These are phyloP conservation scores for Polietes domitor DNA, from an alignment of 2,888 invertebrate species.

Conservation along the genomic window DNA sequence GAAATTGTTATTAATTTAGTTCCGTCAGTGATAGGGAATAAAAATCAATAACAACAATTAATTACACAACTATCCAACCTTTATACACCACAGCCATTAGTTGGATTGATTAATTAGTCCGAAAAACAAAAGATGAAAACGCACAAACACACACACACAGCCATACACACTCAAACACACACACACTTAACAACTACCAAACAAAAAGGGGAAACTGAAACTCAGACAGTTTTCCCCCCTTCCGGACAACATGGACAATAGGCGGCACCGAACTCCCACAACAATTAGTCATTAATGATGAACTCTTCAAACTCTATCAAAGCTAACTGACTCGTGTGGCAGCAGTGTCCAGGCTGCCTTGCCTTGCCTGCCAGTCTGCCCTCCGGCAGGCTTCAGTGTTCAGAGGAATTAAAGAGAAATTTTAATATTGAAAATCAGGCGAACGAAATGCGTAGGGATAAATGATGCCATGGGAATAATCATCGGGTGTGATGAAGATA, in stretches of 20 bases:
- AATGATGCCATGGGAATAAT: background rate
- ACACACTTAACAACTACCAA: background rate
- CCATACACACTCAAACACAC: background rate
- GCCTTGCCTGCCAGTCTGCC: background rate
- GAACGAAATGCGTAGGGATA: background rate
- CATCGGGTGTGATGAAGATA: background rate
- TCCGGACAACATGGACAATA: too few species aligned
- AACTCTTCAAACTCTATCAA: conserved; percentile 44
- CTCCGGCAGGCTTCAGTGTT: background rate
- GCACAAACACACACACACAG: background rate
- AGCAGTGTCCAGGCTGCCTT: background rate
- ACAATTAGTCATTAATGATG: conserved; percentile 59
- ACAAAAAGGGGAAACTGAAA: conserved; percentile 28
- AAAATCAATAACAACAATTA: conserved; percentile 38
- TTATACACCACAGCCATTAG: conserved; percentile 43
- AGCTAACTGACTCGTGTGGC: conserved; percentile 4
- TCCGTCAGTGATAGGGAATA: background rate
- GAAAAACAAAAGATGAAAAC: background rate
- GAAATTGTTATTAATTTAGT: conserved; percentile 27
- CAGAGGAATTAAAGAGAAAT: background rate
- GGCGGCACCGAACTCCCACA: background rate
- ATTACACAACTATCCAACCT: conserved; percentile 31
- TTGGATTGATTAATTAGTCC: conserved; percentile 57
- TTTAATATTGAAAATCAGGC: background rate
- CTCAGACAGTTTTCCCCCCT: background rate